A percentile compares a stretch with the other conserved stretches of the same genome.
Evolutionary conservation across 2,113 vertebrate genomes (phyloP).

Genomic region (Apistogramma diplotaenia): DNA sequence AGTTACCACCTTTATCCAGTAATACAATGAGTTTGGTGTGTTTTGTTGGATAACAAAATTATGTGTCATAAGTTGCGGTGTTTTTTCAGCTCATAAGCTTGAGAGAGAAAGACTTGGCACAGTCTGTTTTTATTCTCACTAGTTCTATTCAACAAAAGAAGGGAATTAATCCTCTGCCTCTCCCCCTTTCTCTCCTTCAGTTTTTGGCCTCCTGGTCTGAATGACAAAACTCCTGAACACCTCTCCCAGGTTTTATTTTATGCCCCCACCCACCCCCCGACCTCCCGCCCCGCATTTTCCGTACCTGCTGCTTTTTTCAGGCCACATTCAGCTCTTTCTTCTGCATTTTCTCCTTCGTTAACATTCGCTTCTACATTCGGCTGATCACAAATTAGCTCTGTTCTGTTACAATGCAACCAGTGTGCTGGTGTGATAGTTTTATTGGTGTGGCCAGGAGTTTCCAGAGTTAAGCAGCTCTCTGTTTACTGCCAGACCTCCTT

Average conservation of each 20-base stretch:
- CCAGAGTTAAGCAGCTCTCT: constrained; percentile 33
- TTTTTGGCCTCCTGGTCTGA: constrained; percentile 24
- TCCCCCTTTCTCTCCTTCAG: constrained; percentile 11
- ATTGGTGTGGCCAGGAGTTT: constrained; percentile 34
- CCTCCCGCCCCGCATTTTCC: neutral
- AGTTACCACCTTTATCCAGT: neutral
- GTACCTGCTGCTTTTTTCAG: neutral
- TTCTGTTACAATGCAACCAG: constrained; percentile 36
- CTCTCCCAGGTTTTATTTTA: constrained; percentile 21
- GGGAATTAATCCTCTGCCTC: constrained; percentile 17
- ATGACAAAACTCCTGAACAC: constrained; percentile 8
- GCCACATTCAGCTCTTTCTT: neutral
- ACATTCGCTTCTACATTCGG: constrained; percentile 9
- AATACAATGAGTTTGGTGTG: neutral
- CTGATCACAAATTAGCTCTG: constrained; percentile 38
- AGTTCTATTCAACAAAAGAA: constrained; percentile 1
- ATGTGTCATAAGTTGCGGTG: neutral
- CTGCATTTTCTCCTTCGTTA: constrained; percentile 5
- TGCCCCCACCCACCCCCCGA: too few species aligned
- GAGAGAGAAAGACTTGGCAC: neutral
- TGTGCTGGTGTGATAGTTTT: constrained; percentile 38
- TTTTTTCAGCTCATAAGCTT: neutral
- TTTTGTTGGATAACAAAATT: neutral
- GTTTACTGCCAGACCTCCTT: constrained; percentile 39
- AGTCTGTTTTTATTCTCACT: constrained; percentile 9